Conservation (phyloP, 2,888 invertebrate genomes). For the Phyto melanocephala region DNA sequence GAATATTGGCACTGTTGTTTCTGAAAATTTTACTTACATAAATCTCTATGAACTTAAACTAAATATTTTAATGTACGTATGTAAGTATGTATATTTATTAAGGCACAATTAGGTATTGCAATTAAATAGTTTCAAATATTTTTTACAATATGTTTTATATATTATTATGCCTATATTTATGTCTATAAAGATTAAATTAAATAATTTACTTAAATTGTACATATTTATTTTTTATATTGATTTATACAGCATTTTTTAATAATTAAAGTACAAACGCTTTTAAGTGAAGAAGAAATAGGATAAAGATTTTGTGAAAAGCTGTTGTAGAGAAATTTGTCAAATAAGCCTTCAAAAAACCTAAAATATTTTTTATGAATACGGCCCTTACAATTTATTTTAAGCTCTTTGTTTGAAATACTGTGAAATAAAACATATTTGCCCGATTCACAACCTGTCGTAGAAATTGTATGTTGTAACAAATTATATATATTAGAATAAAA, state of each 20-base stretch:
- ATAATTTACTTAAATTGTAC: conserved; percentile 56
- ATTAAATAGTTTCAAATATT: conserved; percentile 1
- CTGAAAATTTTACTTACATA: not conserved
- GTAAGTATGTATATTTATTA: conserved; percentile 48
- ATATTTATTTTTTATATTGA: too few relatives aligned
- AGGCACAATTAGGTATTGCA: conserved; percentile 57
- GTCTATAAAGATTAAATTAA: conserved; percentile 18
- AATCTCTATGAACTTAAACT: conserved; percentile 2
- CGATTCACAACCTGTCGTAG: too few relatives aligned
- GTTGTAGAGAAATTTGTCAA: too few relatives aligned
- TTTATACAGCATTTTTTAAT: conserved; percentile 35
- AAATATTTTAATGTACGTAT: too few relatives aligned
- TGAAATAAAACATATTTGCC: too few relatives aligned
- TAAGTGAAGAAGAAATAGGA: not conserved
- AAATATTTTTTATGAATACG: too few relatives aligned
- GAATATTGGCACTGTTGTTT: conserved; percentile 21
- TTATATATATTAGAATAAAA: too few relatives aligned
- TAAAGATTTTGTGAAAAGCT: not conserved
- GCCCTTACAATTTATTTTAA: too few relatives aligned
- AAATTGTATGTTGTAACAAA: too few relatives aligned
- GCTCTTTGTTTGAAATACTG: conserved; percentile 47
- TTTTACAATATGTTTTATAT: not conserved
- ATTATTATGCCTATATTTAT: not conserved
- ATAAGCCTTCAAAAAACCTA: too few relatives aligned
- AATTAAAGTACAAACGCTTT: conserved; percentile 46